Evolutionary conservation across 2,888 invertebrate genomes (phyloP).

Genomic region (Criorhina ranunculi): DNA sequence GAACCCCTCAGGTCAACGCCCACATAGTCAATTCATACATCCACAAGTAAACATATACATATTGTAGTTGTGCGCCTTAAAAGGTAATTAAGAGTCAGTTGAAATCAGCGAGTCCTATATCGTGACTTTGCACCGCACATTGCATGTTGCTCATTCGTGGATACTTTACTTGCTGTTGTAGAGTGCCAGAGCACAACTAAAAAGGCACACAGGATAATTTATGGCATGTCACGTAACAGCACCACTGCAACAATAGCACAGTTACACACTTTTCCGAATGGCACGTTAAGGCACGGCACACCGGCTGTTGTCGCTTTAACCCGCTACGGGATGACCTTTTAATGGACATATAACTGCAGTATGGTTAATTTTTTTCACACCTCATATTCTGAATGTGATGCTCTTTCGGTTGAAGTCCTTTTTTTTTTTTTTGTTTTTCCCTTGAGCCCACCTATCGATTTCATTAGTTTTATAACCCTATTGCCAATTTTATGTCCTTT

Average conservation of each 20-base stretch:
- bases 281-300: constrained; percentile 28
- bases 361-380: constrained; percentile 68
- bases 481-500: constrained; percentile 60
- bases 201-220: constrained; percentile 63
- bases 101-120: constrained; percentile 39
- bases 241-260: constrained; percentile 67
- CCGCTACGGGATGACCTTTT: constrained; percentile 66
- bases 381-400: constrained; percentile 37
- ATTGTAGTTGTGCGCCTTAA: constrained; percentile 25
- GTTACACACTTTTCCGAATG: constrained; percentile 53
- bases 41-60: neutral
- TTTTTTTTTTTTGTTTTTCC: constrained; percentile 30
- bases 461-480: constrained; percentile 73
- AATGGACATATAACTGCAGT: constrained; percentile 63
- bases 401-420: constrained; percentile 10
- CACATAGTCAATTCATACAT: constrained; percentile 31
- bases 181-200: constrained; percentile 30
- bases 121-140: constrained; percentile 38
- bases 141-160: constrained; percentile 48
- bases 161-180: constrained; percentile 6
- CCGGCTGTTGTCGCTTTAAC: constrained; percentile 59
- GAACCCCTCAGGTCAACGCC: constrained; percentile 16
- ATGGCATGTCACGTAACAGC: constrained; percentile 70
- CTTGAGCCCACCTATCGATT: constrained; percentile 69
- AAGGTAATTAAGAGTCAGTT: constrained; percentile 55